Evolutionary conservation across 2,797 vertebrate species (phyloP).

Genomic region (Pyrrhura leucotis): DNA sequence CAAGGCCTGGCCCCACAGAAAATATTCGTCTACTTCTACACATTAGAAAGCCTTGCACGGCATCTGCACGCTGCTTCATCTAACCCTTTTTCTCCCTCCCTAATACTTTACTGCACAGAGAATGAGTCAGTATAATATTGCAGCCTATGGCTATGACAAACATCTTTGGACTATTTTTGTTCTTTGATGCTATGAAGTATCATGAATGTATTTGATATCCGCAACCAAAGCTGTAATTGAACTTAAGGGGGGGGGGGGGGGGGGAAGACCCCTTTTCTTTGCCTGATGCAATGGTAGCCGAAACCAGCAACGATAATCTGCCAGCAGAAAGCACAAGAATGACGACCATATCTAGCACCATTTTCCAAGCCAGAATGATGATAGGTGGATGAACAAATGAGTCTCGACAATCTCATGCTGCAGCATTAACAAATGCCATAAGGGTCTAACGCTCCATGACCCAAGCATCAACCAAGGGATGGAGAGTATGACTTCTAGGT

Average conservation of each 20-base stretch:
- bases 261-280: conserved; percentile 24
- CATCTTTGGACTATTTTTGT: conserved; percentile 4
- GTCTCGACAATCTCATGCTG: conserved; percentile 19
- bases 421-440: conserved; percentile 9
- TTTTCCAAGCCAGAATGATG: conserved; percentile 37
- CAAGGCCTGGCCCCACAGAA: neutral
- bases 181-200: conserved; percentile 35
- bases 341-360: conserved; percentile 4
- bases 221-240: conserved; percentile 38
- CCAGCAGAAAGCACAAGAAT: neutral
- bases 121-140: conserved; percentile 34
- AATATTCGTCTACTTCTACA: neutral
- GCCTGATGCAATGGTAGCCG: neutral
- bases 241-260: neutral
- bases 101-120: neutral
- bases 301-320: conserved; percentile 30
- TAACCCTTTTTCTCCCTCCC: neutral
- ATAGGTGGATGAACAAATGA: conserved; percentile 33
- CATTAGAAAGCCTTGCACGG: neutral
- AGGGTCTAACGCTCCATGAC: neutral
- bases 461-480: neutral
- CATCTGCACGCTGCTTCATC: neutral
- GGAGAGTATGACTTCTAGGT: neutral
- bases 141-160: conserved; percentile 46
- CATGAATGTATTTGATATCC: conserved; percentile 33